Percentiles rank a stretch among this genome's conserved stretches.
These are phyloP conservation scores for Parasteatoda lunata DNA, from an alignment of 2,888 invertebrate species.

Conservation along the genomic window DNA sequence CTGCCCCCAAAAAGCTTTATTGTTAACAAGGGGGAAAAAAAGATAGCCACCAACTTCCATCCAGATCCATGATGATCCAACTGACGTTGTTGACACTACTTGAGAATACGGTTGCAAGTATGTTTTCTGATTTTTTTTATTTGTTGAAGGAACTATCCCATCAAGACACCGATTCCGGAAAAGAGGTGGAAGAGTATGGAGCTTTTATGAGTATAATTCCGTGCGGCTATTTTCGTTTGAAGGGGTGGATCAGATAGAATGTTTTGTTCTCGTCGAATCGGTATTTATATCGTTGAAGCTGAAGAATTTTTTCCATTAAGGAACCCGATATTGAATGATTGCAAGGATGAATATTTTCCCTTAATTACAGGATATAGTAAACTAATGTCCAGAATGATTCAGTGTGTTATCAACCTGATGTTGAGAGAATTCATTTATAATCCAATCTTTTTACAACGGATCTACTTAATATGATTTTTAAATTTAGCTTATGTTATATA, in stretches of 20 bases:
- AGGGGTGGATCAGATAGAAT: neutral
- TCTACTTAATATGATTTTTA: too few relatives aligned
- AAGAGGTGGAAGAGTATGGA: neutral
- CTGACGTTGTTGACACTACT: slow-evolving; percentile 8
- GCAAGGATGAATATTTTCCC: too few relatives aligned
- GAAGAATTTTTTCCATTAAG: neutral
- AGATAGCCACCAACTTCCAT: neutral
- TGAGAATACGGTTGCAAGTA: neutral
- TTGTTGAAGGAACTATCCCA: neutral
- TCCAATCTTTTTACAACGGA: too few relatives aligned
- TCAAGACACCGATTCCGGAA: neutral
- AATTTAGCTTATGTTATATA: too few relatives aligned
- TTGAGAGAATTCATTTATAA: too few relatives aligned
- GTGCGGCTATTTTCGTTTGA: neutral
- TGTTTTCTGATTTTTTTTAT: neutral
- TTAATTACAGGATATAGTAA: too few relatives aligned
- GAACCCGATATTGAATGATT: too few relatives aligned
- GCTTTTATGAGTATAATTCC: neutral
- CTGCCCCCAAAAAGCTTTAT: slow-evolving; percentile 17
- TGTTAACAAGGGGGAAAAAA: neutral
- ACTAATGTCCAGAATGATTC: too few relatives aligned
- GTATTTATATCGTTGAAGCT: neutral
- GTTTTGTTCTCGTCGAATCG: neutral
- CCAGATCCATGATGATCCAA: slow-evolving; percentile 5
- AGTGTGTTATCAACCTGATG: too few relatives aligned